Percentiles rank a stretch among this genome's conserved stretches.
Evolutionary conservation across 2,888 invertebrate genomes (phyloP).

Genomic region (Dexiosoma caninum): DNA sequence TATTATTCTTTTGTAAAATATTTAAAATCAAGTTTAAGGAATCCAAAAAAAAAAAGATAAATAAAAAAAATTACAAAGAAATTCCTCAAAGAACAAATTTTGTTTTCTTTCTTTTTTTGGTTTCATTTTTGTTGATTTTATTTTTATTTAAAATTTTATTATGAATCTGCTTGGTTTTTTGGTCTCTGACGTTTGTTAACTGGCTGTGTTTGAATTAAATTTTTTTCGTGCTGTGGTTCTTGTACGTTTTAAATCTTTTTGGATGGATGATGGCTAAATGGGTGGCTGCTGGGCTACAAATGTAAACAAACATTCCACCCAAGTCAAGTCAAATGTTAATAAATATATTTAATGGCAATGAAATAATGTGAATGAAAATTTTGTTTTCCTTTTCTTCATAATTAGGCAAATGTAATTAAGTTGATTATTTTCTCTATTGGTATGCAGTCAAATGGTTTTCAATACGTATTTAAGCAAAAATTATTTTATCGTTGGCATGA

Average conservation of each 20-base stretch:
- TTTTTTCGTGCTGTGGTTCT: background rate
- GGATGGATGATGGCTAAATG: conserved; percentile 11
- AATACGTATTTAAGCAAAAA: no score
- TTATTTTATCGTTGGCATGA: no score
- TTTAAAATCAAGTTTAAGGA: conserved; percentile 7
- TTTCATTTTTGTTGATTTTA: conserved; percentile 10
- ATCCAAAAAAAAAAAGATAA: no score
- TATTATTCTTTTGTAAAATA: background rate
- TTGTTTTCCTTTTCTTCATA: background rate
- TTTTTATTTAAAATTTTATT: conserved; percentile 4
- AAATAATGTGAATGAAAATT: conserved; percentile 17
- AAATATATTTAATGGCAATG: conserved; percentile 38
- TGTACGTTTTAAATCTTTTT: conserved; percentile 10
- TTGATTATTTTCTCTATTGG: background rate
- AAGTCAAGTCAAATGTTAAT: conserved; percentile 26
- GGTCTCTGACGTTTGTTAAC: conserved; percentile 33
- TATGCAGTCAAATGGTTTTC: background rate
- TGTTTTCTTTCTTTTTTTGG: no score
- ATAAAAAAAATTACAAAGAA: conserved; percentile 36
- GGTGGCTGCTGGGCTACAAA: conserved; percentile 45
- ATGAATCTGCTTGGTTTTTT: conserved; percentile 7
- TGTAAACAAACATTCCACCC: conserved; percentile 44
- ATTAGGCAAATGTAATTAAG: conserved; percentile 1
- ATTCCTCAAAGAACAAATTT: background rate
- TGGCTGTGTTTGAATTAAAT: conserved; percentile 17